These are phyloP conservation scores for Ancistrus triradiatus DNA, from an alignment of 2,113 vertebrate species.

Conservation along the genomic window DNA sequence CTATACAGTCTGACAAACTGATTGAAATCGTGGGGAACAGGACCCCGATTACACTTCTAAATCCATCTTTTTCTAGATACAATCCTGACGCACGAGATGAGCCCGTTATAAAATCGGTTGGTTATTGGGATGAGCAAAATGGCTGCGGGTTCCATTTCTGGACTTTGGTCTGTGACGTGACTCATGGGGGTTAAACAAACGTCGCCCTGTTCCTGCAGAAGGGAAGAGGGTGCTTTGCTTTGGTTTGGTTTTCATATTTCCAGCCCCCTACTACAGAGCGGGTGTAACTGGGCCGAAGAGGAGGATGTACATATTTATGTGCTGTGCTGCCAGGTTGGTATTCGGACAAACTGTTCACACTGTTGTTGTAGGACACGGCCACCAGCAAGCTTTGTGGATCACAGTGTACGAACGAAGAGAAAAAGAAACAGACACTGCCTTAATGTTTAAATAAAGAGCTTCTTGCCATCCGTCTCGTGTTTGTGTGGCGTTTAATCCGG, in stretches of 20 bases:
- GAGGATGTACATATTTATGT: constrained; percentile 79
- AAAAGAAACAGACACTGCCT: constrained; percentile 66
- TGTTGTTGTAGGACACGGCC: constrained; percentile 72
- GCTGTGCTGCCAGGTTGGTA: constrained; percentile 75
- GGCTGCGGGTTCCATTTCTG: too few relatives aligned
- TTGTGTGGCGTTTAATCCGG: background rate
- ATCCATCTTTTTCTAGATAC: too few relatives aligned
- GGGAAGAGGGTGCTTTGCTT: too few relatives aligned
- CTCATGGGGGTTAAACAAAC: too few relatives aligned
- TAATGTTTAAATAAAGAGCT: constrained; percentile 81
- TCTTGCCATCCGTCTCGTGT: constrained; percentile 66
- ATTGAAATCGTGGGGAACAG: too few relatives aligned
- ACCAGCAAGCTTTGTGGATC: constrained; percentile 71
- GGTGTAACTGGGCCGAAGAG: constrained; percentile 76
- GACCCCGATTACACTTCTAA: too few relatives aligned
- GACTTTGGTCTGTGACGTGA: too few relatives aligned
- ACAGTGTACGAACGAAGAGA: constrained; percentile 61
- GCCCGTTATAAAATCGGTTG: too few relatives aligned
- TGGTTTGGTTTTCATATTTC: constrained; percentile 47
- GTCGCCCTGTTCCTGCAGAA: too few relatives aligned
- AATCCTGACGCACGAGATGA: too few relatives aligned
- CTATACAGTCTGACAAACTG: too few relatives aligned
- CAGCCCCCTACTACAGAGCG: constrained; percentile 68
- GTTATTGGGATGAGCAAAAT: too few relatives aligned
- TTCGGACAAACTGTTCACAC: constrained; percentile 69